phyloP scores from a whole-genome alignment of 2,113 vertebrate genomes.

The Microcebus tavaratra region DNA sequence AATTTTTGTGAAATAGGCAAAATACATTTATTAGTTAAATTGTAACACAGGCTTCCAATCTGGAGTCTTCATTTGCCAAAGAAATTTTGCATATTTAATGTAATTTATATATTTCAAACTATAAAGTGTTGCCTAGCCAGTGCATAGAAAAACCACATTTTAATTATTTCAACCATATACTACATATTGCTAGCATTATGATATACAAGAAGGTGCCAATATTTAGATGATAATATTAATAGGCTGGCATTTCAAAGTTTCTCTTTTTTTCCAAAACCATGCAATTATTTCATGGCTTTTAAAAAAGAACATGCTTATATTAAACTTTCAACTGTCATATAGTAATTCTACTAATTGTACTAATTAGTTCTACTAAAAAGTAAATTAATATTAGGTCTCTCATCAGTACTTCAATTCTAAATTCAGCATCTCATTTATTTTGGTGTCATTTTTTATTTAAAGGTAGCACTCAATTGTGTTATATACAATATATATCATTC shows the following conservation, averaged over 20 bases:
- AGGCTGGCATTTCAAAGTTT: slow-evolving; percentile 11
- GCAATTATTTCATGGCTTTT: slow-evolving; percentile 1
- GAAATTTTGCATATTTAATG: slow-evolving; percentile 1
- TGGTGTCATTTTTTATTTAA: slow-evolving; percentile 51
- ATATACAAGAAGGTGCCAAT: slow-evolving; percentile 18
- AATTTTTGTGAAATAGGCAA: slow-evolving; percentile 37
- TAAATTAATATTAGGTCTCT: slow-evolving; percentile 15
- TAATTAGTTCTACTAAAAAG: slow-evolving; percentile 34
- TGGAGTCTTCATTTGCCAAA: slow-evolving; percentile 42
- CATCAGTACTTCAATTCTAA: slow-evolving; percentile 9
- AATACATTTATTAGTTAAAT: slow-evolving; percentile 40
- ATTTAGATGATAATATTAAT: not conserved
- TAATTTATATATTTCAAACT: slow-evolving; percentile 58
- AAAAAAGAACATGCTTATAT: not conserved
- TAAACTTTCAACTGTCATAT: slow-evolving; percentile 9
- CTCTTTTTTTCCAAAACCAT: not conserved
- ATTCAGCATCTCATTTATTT: slow-evolving; percentile 22
- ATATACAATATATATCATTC: not conserved
- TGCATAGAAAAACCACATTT: slow-evolving; percentile 28
- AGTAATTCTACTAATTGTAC: slow-evolving; percentile 22
- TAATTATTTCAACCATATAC: slow-evolving; percentile 16
- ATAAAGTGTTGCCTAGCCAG: not conserved
- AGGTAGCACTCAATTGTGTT: not conserved
- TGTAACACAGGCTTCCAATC: slow-evolving; percentile 9
- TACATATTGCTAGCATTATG: slow-evolving; percentile 9